A percentile compares a stretch with the other conserved stretches of the same genome.
Evolutionary conservation across 2,113 vertebrate genomes (phyloP).

Genomic region (Pachypanchax playfairii): DNA sequence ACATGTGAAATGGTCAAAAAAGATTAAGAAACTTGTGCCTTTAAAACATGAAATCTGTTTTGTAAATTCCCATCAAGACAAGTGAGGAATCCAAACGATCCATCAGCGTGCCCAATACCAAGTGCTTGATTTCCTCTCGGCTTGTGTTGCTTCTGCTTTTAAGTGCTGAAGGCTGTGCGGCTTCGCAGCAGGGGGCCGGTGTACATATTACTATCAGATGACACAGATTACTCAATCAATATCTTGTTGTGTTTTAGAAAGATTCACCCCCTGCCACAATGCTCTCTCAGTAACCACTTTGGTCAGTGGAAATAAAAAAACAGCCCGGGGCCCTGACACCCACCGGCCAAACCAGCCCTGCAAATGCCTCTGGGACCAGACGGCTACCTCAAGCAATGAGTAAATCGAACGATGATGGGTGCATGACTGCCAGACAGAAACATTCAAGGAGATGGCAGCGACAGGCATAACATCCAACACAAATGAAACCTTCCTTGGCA

Average conservation of each 20-base stretch:
- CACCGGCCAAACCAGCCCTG: slow-evolving; percentile 30
- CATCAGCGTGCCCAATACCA: not conserved
- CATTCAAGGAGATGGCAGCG: slow-evolving; percentile 17
- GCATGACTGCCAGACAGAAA: slow-evolving; percentile 38
- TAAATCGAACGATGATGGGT: slow-evolving; percentile 42
- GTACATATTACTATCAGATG: slow-evolving; percentile 73
- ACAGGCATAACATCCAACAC: not conserved
- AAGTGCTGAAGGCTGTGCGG: slow-evolving; percentile 45
- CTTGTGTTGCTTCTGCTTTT: not conserved
- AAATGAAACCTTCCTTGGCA: not conserved
- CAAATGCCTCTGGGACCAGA: slow-evolving; percentile 62
- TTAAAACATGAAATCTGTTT: too few species aligned
- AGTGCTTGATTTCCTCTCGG: slow-evolving; percentile 5
- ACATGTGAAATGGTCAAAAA: too few species aligned
- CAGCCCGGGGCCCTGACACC: slow-evolving; percentile 68
- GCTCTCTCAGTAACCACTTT: slow-evolving; percentile 35
- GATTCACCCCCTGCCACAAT: slow-evolving; percentile 37
- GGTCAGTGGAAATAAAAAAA: slow-evolving; percentile 35
- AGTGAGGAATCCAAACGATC: not conserved
- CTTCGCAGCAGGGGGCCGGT: slow-evolving; percentile 70
- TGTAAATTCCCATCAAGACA: too few species aligned
- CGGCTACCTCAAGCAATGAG: slow-evolving; percentile 43
- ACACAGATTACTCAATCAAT: slow-evolving; percentile 85
- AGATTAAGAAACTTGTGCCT: too few species aligned
- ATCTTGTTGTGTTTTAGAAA: slow-evolving; percentile 58